These are phyloP conservation scores for Anableps anableps DNA, from an alignment of 2,797 vertebrate species.

Conservation along the genomic window DNA sequence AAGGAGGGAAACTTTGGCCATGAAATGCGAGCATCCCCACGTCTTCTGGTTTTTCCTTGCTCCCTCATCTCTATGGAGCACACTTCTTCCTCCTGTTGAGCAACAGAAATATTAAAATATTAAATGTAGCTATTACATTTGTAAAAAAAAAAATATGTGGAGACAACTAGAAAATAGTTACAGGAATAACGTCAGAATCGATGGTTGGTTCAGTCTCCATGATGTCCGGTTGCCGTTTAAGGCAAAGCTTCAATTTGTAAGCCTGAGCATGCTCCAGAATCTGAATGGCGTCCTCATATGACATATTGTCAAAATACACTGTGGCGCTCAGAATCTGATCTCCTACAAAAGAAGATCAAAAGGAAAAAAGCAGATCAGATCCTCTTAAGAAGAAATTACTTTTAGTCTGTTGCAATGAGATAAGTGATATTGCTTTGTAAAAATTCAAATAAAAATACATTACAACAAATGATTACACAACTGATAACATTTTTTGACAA, in stretches of 20 bases:
- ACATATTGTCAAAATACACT: slow-evolving; percentile 93
- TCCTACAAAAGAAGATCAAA: slow-evolving; percentile 74
- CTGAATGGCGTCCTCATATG: slow-evolving; percentile 94
- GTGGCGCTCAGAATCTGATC: slow-evolving; percentile 96
- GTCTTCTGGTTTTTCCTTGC: slow-evolving; percentile 81
- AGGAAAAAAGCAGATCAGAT: neutral
- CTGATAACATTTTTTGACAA: neutral
- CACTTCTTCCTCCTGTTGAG: slow-evolving; percentile 75
- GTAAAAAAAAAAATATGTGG: slow-evolving; percentile 1
- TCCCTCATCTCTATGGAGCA: slow-evolving; percentile 78
- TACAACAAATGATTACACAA: neutral
- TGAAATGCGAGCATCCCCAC: slow-evolving; percentile 88
- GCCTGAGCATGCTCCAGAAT: slow-evolving; percentile 94
- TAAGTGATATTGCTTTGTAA: neutral
- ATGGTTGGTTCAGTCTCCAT: slow-evolving; percentile 65
- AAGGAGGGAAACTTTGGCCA: slow-evolving; percentile 95
- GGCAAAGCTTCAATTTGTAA: slow-evolving; percentile 91
- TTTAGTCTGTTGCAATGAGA: neutral
- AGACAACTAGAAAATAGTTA: slow-evolving; percentile 60
- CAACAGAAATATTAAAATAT: slow-evolving; percentile 43
- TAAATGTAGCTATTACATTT: slow-evolving; percentile 3
- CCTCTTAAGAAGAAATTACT: neutral
- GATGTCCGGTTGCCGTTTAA: slow-evolving; percentile 87
- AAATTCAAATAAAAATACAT: neutral
- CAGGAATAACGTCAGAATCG: slow-evolving; percentile 68